Evolutionary conservation across 2,113 vertebrate species (phyloP).

Genomic region (Muntiacus reevesi): DNA sequence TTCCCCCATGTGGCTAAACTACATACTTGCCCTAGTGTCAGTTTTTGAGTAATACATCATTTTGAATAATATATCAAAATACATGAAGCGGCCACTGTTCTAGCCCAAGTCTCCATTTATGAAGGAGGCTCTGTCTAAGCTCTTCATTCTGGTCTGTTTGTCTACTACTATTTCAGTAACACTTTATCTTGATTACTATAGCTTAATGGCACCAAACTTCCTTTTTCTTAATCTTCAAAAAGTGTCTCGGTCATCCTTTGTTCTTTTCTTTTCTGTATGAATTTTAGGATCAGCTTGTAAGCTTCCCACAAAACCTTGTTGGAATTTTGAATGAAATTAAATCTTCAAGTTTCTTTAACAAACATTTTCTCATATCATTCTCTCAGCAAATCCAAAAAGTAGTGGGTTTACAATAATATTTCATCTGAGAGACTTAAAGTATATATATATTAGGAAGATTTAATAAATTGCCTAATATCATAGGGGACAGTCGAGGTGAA

Average conservation of each 20-base stretch:
- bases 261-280: not conserved
- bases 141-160: not conserved
- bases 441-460: not conserved
- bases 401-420: not conserved
- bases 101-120: not conserved
- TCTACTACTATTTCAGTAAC: not conserved
- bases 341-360: constrained; percentile 1
- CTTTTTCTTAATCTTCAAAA: not conserved
- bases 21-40: not conserved
- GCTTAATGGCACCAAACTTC: not conserved
- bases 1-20: not conserved
- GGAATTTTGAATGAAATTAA: constrained; percentile 6
- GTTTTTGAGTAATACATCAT: not conserved
- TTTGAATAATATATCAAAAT: not conserved
- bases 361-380: not conserved
- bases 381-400: not conserved
- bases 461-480: not conserved
- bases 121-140: not conserved
- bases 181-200: not conserved
- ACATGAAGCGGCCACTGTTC: not conserved
- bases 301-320: not conserved
- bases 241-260: not conserved
- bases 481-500: not conserved
- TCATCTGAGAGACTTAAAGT: not conserved
- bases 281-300: not conserved